These are phyloP conservation scores for Drosophila jambulina DNA, from an alignment of 1,140 invertebrate species.

Conservation along the genomic window DNA sequence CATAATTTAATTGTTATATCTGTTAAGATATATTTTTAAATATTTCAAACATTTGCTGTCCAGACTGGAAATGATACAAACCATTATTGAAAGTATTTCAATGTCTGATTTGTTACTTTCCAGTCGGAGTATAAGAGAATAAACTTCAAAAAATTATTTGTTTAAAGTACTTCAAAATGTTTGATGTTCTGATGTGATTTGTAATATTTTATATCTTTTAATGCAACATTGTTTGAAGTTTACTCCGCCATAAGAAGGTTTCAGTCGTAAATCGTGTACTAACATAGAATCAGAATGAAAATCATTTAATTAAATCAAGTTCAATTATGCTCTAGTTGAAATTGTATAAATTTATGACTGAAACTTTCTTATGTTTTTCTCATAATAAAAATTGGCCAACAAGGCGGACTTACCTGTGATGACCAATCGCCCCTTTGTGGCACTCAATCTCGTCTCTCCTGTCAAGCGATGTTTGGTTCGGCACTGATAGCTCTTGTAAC, in stretches of 20 bases:
- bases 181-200: background rate
- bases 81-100: background rate
- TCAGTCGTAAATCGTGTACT: conserved; percentile 19
- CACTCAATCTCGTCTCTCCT: conserved; percentile 96
- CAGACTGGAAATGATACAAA: conserved; percentile 1
- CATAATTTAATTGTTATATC: background rate
- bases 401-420: conserved; percentile 94
- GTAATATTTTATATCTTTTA: background rate
- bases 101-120: background rate
- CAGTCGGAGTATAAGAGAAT: conserved; percentile 4
- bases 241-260: conserved; percentile 34
- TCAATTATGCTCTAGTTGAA: background rate
- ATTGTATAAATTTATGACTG: conserved; percentile 10
- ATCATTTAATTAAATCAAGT: background rate
- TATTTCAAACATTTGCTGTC: conserved; percentile 15
- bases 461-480: conserved; percentile 97
- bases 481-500: conserved; percentile 97
- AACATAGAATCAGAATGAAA: background rate
- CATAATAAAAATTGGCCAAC: conserved; percentile 56
- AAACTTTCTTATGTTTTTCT: conserved; percentile 23
- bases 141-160: conserved; percentile 23
- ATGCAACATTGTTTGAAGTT: conserved; percentile 34
- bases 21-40: background rate
- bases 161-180: background rate
- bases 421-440: conserved; percentile 96